Evolutionary conservation across 2,888 invertebrate species (phyloP).

Genomic region (Eurois occulta): DNA sequence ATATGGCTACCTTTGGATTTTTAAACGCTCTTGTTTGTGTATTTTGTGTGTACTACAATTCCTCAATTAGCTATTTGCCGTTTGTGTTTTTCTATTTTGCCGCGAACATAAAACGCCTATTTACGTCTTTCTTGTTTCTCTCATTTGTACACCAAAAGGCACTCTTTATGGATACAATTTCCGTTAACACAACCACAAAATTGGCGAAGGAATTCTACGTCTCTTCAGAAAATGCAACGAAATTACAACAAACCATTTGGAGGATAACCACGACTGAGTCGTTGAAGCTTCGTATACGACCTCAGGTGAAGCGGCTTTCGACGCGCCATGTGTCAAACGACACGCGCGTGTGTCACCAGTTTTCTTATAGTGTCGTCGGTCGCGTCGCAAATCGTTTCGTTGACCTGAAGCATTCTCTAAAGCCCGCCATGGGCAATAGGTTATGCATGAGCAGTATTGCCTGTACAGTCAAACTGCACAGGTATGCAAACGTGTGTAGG

Average conservation of each 20-base stretch:
- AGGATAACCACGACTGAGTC: constrained; percentile 21
- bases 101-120: neutral
- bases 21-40: neutral
- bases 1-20: constrained; percentile 1
- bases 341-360: neutral
- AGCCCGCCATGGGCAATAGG: neutral
- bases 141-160: neutral
- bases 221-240: constrained; percentile 23
- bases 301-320: neutral
- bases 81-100: neutral
- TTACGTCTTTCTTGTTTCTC: neutral
- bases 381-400: neutral
- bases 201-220: constrained; percentile 19
- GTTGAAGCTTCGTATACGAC: neutral
- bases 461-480: neutral
- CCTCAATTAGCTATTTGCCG: neutral
- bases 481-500: neutral
- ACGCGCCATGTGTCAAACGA: neutral
- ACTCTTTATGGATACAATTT: constrained; percentile 3
- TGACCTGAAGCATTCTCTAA: neutral
- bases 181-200: neutral
- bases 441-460: neutral
- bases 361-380: neutral
- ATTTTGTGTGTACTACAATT: neutral
- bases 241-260: constrained; percentile 17